Evolutionary conservation across 1,140 invertebrate species (phyloP), one percentile per base, ranked within the genome.

Genomic region (Drosophila jambulina): DNA sequence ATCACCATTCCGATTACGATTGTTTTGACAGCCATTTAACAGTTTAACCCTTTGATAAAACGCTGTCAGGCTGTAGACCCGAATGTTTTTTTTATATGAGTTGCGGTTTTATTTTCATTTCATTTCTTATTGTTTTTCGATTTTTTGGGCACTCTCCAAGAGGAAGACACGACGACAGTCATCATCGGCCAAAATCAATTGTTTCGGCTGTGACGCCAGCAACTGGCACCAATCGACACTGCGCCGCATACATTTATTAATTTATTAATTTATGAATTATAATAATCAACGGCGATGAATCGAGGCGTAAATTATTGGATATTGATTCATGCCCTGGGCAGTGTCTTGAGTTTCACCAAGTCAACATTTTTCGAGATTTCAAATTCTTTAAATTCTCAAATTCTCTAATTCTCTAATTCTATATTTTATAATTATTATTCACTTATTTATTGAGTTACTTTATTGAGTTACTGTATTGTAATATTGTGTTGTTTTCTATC

Each of bases 261-360:
- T 71, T 57, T 71, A 71, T 67, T 68, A 69, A 69, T 71, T 71
- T 71, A 71, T 71, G 34, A 69, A 57, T 71, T 71, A 69, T 72
- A 34, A 72, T 71, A 58, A 72, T 70, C 64, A 71, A 48, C 42
- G 34, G 23, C 63, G 40, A 17, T 62, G 62, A 36, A 36, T 68
- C 46, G n/a, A 54, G 15, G 36, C 48, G 67, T 68, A 68, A 68
- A 54, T 68, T 38, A 51, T 53, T 40, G 62, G n/a, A 19, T 43
- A 25, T 64, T 40, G 57, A 64, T 61, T 43, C 62, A 43, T 61
- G 57, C n/a, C 17, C 23, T 4, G 21, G 21, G 6, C 19, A 19
- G 46, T 1, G 65, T 53, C 23, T 70, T 19, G 3, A 36, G 43
- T 68, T 67, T 70, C 19, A 43, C 36, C 46, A 67, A 64, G 38